Conservation (phyloP, 2,113 vertebrate species). For the Bufo bufo region DNA sequence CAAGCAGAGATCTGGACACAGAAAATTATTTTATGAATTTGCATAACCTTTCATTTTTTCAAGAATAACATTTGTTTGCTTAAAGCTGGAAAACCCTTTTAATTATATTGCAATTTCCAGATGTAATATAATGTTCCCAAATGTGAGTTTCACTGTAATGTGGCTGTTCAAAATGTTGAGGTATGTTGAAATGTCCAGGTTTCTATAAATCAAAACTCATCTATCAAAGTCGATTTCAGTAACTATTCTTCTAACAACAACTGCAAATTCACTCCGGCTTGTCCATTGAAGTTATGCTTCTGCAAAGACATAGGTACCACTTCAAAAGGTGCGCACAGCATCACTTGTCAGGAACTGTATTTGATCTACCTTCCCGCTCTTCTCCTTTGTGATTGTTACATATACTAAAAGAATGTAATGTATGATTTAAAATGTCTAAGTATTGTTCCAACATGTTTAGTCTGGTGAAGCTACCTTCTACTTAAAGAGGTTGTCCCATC, state of each 20-base stretch:
- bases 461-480: background rate
- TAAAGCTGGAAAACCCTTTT: too few relatives aligned
- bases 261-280: conserved; percentile 39
- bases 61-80: too few relatives aligned
- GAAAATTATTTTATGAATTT: too few relatives aligned
- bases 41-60: too few relatives aligned
- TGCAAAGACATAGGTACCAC: conserved; percentile 34
- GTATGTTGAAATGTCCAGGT: too few relatives aligned
- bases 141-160: too few relatives aligned
- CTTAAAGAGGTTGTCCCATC: background rate
- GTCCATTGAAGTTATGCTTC: conserved; percentile 20
- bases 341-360: conserved; percentile 31
- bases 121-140: too few relatives aligned
- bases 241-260: background rate
- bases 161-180: too few relatives aligned
- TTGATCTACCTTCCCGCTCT: conserved; percentile 22
- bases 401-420: conserved; percentile 38
- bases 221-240: background rate
- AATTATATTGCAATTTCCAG: too few relatives aligned
- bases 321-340: conserved; percentile 27
- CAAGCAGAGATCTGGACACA: too few relatives aligned
- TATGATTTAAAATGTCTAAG: background rate
- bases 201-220: background rate
- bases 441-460: conserved; percentile 2
- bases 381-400: conserved; percentile 17